These are phyloP conservation scores for Hippoglossus stenolepis DNA, from an alignment of 2,113 vertebrate genomes.

Conservation along the genomic window DNA sequence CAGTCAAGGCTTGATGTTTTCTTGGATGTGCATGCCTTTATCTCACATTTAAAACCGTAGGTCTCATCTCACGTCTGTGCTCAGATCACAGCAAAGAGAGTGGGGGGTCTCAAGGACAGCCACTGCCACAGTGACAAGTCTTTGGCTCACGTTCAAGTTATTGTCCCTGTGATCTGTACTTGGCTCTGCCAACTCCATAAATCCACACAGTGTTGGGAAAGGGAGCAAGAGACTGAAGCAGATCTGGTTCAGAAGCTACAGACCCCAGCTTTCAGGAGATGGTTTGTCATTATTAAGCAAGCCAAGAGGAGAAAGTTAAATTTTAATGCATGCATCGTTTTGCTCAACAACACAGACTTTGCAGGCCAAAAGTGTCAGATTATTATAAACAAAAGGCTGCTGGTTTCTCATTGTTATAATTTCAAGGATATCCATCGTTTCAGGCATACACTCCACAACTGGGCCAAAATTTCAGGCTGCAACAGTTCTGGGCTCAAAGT, in stretches of 20 bases:
- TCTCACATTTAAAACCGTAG: background rate
- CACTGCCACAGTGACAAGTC: slow-evolving; percentile 11
- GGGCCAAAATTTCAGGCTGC: too few relatives aligned
- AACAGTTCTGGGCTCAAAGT: too few relatives aligned
- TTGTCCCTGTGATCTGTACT: slow-evolving; percentile 2
- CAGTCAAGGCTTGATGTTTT: background rate
- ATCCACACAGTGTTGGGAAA: background rate
- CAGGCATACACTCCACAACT: too few relatives aligned
- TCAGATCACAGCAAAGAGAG: background rate
- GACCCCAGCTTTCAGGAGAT: background rate
- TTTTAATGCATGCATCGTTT: background rate
- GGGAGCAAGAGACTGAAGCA: background rate
- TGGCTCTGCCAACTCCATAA: slow-evolving; percentile 23
- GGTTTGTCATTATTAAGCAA: background rate
- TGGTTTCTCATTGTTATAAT: background rate
- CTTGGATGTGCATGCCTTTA: background rate
- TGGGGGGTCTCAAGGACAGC: slow-evolving; percentile 13
- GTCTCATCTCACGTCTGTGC: slow-evolving; percentile 1
- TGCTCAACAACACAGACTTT: background rate
- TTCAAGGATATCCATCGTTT: too few relatives aligned
- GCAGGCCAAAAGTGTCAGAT: background rate
- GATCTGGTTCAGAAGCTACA: background rate
- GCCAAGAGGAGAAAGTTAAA: background rate
- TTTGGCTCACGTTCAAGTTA: slow-evolving; percentile 29
- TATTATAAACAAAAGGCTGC: background rate